Evolutionary conservation across 2,113 vertebrate species (phyloP).

Genomic region (Entomyzon cyanotis): DNA sequence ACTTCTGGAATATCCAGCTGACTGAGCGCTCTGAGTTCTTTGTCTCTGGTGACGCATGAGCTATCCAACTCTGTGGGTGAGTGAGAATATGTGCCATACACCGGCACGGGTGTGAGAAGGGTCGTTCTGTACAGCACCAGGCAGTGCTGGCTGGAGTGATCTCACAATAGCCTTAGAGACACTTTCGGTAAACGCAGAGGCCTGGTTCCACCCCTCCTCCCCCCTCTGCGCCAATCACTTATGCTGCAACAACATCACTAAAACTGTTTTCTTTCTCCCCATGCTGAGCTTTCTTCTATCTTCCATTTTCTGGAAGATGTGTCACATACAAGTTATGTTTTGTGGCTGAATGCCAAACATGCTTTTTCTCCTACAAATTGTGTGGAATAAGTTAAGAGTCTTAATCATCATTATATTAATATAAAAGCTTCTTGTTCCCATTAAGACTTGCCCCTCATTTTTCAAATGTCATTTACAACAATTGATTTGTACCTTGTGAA

Average conservation of each 20-base stretch:
- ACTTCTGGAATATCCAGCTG: too few species aligned
- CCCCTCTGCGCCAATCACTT: too few species aligned
- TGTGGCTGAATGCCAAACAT: background rate
- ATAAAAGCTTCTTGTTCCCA: conserved; percentile 23
- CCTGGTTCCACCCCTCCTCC: too few species aligned
- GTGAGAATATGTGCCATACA: too few species aligned
- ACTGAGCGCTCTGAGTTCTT: too few species aligned
- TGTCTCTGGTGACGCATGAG: too few species aligned
- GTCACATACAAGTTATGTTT: background rate
- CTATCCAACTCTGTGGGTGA: too few species aligned
- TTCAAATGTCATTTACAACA: conserved; percentile 4
- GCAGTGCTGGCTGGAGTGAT: too few species aligned
- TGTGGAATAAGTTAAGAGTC: background rate
- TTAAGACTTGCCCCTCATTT: conserved; percentile 4
- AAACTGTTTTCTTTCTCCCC: background rate
- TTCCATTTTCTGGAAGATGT: background rate
- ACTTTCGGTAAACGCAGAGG: too few species aligned
- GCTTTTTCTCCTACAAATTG: background rate
- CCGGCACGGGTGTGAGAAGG: too few species aligned
- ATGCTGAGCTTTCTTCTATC: background rate
- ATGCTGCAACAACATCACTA: background rate
- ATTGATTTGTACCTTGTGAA: conserved; percentile 17
- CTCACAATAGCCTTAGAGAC: too few species aligned
- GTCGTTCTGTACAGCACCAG: too few species aligned
- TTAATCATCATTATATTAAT: conserved; percentile 12